Conservation (phyloP, 2,888 invertebrate species). For the Glomeris marginata region DNA sequence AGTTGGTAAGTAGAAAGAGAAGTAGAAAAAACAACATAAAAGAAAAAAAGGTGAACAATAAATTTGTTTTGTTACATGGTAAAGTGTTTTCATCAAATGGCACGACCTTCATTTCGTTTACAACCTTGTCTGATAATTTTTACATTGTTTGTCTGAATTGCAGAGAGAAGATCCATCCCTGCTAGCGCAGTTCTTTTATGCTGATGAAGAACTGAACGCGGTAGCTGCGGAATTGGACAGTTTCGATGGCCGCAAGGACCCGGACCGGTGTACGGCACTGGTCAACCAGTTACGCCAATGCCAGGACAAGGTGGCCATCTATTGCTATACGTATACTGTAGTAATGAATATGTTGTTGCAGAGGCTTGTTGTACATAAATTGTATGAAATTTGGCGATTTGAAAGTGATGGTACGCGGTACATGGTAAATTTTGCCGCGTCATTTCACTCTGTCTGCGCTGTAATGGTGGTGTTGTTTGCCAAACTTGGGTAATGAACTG, state of each 20-base stretch:
- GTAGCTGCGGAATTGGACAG: conserved; percentile 95
- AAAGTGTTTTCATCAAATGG: neutral
- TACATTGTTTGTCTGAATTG: neutral
- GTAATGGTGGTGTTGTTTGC: too few species aligned
- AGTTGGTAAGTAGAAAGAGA: too few species aligned
- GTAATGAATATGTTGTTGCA: too few species aligned
- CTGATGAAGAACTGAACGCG: conserved; percentile 88
- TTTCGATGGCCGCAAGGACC: conserved; percentile 98
- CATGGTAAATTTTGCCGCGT: too few species aligned
- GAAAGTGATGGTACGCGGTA: neutral
- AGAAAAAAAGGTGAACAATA: too few species aligned
- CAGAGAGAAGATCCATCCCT: conserved; percentile 84
- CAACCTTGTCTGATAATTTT: neutral
- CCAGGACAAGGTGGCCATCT: conserved; percentile 44
- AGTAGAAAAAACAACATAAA: too few species aligned
- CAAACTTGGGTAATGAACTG: too few species aligned
- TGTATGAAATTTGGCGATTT: neutral
- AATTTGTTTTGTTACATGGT: neutral
- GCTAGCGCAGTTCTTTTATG: conserved; percentile 93
- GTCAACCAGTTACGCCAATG: conserved; percentile 90
- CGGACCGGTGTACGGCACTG: conserved; percentile 84
- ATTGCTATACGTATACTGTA: too few species aligned
- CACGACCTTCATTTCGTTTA: neutral
- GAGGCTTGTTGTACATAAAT: too few species aligned
- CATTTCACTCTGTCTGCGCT: too few species aligned